These are phyloP conservation scores for Pristis pectinata DNA, from an alignment of 2,797 vertebrate genomes.

Conservation along the genomic window DNA sequence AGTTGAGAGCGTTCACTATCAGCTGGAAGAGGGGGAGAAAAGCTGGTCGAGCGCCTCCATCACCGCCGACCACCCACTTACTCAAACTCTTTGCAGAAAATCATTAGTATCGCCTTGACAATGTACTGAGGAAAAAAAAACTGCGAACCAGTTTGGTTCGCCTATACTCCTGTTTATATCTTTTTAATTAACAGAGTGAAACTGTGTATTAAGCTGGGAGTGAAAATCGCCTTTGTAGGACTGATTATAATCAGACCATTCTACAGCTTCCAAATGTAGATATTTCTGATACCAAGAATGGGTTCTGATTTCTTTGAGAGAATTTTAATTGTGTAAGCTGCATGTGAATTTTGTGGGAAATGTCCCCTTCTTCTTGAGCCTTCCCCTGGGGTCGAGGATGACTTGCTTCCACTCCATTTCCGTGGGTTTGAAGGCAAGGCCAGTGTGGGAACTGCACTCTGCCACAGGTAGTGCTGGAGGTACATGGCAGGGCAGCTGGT, in stretches of 20 bases:
- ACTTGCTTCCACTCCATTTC: too few relatives aligned
- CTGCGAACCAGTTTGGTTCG: neutral
- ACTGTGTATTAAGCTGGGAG: neutral
- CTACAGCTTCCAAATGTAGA: neutral
- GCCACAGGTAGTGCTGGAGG: neutral
- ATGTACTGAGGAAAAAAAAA: neutral
- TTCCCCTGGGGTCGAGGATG: too few relatives aligned
- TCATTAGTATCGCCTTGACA: constrained; percentile 6
- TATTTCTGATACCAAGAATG: neutral
- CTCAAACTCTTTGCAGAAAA: constrained; percentile 21
- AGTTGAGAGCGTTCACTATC: constrained; percentile 50
- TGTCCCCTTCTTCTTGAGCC: too few relatives aligned
- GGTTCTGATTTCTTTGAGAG: constrained; percentile 6
- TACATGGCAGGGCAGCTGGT: neutral
- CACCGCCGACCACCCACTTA: constrained; percentile 62
- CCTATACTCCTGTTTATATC: neutral
- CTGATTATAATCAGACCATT: neutral
- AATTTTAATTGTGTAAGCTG: neutral
- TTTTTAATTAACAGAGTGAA: neutral
- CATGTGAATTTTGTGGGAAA: neutral
- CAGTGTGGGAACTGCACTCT: neutral
- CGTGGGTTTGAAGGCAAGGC: neutral
- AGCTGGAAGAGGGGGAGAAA: constrained; percentile 61
- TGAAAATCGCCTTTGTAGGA: neutral
- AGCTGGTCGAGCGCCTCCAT: constrained; percentile 50